Base-by-base conservation (phyloP, 2,797 vertebrate species). In the Enteromius radiatus region DNA sequence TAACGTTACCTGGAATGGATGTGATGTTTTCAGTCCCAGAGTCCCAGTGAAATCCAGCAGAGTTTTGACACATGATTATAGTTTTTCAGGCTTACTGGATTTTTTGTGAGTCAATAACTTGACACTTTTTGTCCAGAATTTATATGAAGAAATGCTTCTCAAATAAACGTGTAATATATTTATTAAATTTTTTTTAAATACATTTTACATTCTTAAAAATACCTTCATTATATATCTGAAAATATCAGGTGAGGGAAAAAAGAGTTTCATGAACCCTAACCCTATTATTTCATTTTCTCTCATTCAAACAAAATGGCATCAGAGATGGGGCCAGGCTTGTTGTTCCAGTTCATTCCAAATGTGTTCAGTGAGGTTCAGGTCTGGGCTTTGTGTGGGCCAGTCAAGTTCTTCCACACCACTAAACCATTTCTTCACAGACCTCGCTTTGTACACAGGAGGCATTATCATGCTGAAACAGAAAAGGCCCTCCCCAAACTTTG, bases 1-100 rank as follows among this genome's bases (percentile, higher is more conserved):
- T 99, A 95, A 96, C 84, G 90, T 88, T 88, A 54, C 80, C 88
- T 87, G 88, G 89, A 89, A 91, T 89, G 88, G 3, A 87, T 91
- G 54, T 31, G 28, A 79, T 52, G 36, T 68, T 41, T 68, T 26
- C 12, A 23, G 49, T 45, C n/a, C n/a, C 41, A 2, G n/a, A 15
- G 54, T 59, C 61, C 15, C n/a, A 9, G 12, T 3, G 14, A 61
- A 23, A 19, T 56, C 28, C 2, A 33, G 28, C 61, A 33, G 61
- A 12, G 33, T 78, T 78, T 63, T 21, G 38, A 76, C 75, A 76
- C 10, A 28, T 76, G 45, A 59, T 70, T 80, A 28, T 23, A 64
- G 12, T 80, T 61, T 49, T 81, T 63, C 12, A 19, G 38, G 17
- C 67, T 61, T 28, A 59, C 52, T 31, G 4, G 28, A 61, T 1